Evolutionary conservation across 2,797 vertebrate species (phyloP).

Genomic region (Labroides dimidiatus): DNA sequence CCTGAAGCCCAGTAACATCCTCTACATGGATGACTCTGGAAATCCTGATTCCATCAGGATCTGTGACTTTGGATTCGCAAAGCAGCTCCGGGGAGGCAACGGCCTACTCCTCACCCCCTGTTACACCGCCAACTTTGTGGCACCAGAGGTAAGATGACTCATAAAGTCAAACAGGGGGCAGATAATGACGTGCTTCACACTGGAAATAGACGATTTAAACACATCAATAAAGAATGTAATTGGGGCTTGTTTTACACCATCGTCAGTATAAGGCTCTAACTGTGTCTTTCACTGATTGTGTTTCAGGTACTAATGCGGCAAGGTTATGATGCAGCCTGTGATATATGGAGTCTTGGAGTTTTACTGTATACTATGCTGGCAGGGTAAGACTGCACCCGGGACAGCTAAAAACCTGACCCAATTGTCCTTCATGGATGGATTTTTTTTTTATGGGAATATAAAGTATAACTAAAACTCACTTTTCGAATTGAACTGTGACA

Average conservation of each 20-base stretch:
- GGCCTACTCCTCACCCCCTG: conserved; percentile 96
- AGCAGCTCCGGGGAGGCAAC: conserved; percentile 95
- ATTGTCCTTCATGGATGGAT: not conserved
- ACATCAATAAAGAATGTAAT: too few relatives aligned
- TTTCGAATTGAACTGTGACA: not conserved
- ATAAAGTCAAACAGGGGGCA: not conserved
- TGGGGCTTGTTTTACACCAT: not conserved
- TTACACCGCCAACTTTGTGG: conserved; percentile 98
- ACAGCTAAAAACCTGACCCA: not conserved
- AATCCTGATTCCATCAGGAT: conserved; percentile 97
- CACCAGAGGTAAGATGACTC: conserved; percentile 90
- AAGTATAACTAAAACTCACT: not conserved
- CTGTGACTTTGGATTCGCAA: conserved; percentile 98
- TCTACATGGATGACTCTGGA: conserved; percentile 96
- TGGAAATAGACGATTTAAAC: too few relatives aligned
- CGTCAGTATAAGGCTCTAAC: not conserved
- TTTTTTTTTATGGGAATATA: not conserved
- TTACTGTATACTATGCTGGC: conserved; percentile 98
- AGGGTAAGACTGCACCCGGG: conserved; percentile 85
- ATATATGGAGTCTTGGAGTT: conserved; percentile 98
- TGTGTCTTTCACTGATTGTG: conserved; percentile 15
- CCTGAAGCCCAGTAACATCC: conserved; percentile 98
- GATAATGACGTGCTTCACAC: too few relatives aligned
- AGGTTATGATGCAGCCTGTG: conserved; percentile 97
- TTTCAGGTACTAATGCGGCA: conserved; percentile 95